Conservation (phyloP, 2,113 vertebrate species). For the Promerops cafer region DNA sequence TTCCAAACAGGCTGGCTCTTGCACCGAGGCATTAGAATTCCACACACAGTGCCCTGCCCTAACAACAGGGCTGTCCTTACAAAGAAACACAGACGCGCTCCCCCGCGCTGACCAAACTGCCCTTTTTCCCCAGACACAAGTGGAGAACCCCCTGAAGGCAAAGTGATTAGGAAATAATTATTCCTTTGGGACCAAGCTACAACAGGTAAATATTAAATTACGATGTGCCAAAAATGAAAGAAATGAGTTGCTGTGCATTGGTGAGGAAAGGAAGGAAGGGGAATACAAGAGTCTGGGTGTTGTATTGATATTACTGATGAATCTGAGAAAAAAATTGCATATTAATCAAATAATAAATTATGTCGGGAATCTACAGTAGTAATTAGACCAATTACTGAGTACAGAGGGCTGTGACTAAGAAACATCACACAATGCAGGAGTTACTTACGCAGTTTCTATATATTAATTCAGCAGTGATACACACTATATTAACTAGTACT, state of each 20-base stretch:
- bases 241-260: not conserved
- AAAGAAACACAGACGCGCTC: not conserved
- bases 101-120: not conserved
- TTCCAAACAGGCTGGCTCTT: not conserved
- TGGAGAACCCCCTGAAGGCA: not conserved
- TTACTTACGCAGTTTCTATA: not conserved
- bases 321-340: constrained; percentile 49
- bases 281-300: not conserved
- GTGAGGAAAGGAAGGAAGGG: not conserved
- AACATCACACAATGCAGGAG: not conserved
- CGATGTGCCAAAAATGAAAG: not conserved
- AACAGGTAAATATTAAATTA: constrained; percentile 27
- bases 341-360: constrained; percentile 64
- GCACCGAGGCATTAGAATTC: constrained; percentile 42
- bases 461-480: not conserved
- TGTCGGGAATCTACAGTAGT: not conserved
- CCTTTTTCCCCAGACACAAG: not conserved
- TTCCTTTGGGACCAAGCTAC: not conserved
- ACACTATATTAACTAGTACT: not conserved
- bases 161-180: constrained; percentile 22
- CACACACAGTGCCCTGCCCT: not conserved
- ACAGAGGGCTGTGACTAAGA: not conserved
- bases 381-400: not conserved
- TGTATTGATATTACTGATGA: constrained; percentile 20
- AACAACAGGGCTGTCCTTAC: constrained; percentile 2